These are phyloP conservation scores for Ancistrus triradiatus DNA, from an alignment of 2,113 vertebrate genomes.

Conservation along the genomic window DNA sequence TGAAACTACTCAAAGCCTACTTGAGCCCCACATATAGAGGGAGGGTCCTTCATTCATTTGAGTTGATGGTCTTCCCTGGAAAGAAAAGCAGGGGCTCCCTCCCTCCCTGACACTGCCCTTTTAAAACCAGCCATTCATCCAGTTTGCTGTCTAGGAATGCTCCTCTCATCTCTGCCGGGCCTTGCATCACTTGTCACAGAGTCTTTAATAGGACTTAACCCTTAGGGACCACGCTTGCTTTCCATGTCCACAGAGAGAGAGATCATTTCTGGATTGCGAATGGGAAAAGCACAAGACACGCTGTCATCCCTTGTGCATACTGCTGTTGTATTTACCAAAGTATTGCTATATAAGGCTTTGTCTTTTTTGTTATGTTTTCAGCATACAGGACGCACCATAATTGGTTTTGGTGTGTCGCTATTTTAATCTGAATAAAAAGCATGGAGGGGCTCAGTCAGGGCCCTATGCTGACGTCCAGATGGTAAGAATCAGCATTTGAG, in stretches of 20 bases:
- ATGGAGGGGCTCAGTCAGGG: conserved; percentile 16
- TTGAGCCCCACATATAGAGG: conserved; percentile 47
- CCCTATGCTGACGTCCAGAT: conserved; percentile 45
- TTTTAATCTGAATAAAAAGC: conserved; percentile 21
- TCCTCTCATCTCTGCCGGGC: conserved; percentile 26
- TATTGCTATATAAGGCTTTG: conserved; percentile 17
- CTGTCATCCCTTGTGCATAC: conserved; percentile 18
- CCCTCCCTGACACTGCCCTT: conserved; percentile 54
- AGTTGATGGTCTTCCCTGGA: conserved; percentile 50
- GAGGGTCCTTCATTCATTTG: conserved; percentile 16
- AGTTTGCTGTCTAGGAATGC: conserved; percentile 52
- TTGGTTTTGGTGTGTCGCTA: conserved; percentile 3
- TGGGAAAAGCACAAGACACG: conserved; percentile 1
- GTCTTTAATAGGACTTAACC: conserved; percentile 26
- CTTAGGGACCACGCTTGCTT: conserved; percentile 15
- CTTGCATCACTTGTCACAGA: conserved; percentile 17
- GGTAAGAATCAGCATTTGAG: conserved; percentile 43
- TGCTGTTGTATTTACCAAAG: neutral
- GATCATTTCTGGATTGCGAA: conserved; percentile 11
- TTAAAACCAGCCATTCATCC: conserved; percentile 40
- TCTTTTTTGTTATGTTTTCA: neutral
- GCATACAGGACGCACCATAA: neutral
- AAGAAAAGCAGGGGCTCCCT: conserved; percentile 53
- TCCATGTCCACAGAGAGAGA: conserved; percentile 1
- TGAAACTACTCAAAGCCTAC: conserved; percentile 37